These are phyloP conservation scores for Malurus leucopterus DNA, from an alignment of 2,797 vertebrate genomes.

Conservation along the genomic window DNA sequence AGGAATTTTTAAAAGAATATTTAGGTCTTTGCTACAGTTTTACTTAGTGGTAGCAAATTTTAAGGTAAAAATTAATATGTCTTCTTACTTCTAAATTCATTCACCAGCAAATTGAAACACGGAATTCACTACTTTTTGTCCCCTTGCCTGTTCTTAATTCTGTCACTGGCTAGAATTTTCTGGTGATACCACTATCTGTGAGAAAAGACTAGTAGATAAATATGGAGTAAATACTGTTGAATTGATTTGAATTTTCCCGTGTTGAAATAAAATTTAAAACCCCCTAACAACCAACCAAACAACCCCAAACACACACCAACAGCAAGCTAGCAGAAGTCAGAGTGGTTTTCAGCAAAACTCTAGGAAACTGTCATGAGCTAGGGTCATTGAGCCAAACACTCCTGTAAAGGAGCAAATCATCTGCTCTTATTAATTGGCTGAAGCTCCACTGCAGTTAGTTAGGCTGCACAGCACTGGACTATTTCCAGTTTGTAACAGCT, in stretches of 20 bases:
- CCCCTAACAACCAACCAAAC: neutral
- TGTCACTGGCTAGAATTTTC: neutral
- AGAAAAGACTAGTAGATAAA: neutral
- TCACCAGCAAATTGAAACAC: neutral
- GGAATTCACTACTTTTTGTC: neutral
- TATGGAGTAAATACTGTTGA: neutral
- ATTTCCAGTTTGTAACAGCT: neutral
- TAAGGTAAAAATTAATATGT: neutral
- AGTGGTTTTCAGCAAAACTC: neutral
- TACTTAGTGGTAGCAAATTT: neutral
- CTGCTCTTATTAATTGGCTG: neutral
- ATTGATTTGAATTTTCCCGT: neutral
- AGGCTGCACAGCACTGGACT: neutral
- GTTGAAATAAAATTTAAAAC: neutral
- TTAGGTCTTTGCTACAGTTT: constrained; percentile 16
- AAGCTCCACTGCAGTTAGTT: neutral
- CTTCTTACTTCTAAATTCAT: neutral
- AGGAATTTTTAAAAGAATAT: neutral
- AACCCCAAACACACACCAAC: neutral
- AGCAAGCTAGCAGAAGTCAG: neutral
- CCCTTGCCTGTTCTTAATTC: neutral
- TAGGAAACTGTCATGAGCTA: neutral
- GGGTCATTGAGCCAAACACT: neutral
- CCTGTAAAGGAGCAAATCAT: neutral
- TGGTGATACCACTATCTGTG: neutral